A percentile compares a stretch with the other conserved stretches of the same genome.
phyloP scores from a whole-genome alignment of 2,113 vertebrate species.

The Nycticryphes semicollaris region DNA sequence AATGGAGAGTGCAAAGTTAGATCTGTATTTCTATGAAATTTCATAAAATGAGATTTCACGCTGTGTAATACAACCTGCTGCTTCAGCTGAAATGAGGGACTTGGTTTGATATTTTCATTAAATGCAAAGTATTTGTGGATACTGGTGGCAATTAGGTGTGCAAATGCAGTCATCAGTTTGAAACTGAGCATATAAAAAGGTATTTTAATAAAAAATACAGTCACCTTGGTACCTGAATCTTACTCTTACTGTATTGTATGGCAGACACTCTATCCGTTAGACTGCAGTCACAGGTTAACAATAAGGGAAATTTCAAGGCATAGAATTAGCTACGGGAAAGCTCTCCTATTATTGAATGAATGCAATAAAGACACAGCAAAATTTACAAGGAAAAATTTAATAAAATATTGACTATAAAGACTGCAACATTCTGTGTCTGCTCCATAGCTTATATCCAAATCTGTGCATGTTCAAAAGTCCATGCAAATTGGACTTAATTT shows the following conservation, averaged over 20 bases:
- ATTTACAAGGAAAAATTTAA: slow-evolving; percentile 67
- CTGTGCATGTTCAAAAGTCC: neutral
- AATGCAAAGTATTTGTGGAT: slow-evolving; percentile 63
- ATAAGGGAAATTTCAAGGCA: slow-evolving; percentile 53
- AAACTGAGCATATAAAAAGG: slow-evolving; percentile 65
- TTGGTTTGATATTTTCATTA: slow-evolving; percentile 70
- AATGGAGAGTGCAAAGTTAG: neutral
- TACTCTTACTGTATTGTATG: slow-evolving; percentile 37
- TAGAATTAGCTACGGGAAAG: slow-evolving; percentile 66
- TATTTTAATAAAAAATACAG: slow-evolving; percentile 66
- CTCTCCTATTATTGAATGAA: slow-evolving; percentile 41
- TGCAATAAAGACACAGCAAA: slow-evolving; percentile 59
- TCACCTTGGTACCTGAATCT: slow-evolving; percentile 39
- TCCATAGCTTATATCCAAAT: slow-evolving; percentile 12
- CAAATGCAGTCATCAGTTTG: slow-evolving; percentile 63
- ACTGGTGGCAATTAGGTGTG: slow-evolving; percentile 69
- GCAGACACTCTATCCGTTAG: slow-evolving; percentile 26
- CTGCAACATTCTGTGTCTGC: slow-evolving; percentile 32
- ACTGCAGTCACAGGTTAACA: slow-evolving; percentile 57
- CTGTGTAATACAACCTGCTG: neutral
- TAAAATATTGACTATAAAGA: slow-evolving; percentile 63
- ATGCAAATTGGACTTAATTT: slow-evolving; percentile 52
- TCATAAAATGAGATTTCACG: slow-evolving; percentile 46
- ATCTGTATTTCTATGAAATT: slow-evolving; percentile 18
- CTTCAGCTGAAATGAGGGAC: slow-evolving; percentile 31